Evolutionary conservation across 2,113 vertebrate genomes (phyloP).

Genomic region (Syrrhaptes paradoxus): DNA sequence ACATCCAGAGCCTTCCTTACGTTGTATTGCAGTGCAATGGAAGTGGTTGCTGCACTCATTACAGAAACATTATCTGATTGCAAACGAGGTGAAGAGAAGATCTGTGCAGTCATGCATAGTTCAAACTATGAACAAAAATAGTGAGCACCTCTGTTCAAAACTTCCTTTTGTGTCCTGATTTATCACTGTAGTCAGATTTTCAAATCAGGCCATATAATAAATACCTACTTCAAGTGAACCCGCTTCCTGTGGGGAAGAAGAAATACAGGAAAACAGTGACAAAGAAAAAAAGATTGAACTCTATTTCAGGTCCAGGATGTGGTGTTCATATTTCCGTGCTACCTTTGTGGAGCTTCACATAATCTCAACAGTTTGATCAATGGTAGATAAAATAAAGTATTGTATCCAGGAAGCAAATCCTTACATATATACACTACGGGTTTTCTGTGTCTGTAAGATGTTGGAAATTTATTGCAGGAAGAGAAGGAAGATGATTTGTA

Average conservation of each 20-base stretch:
- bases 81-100: not conserved
- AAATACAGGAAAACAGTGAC: not conserved
- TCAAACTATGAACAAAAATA: not conserved
- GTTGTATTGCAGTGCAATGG: not conserved
- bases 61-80: not conserved
- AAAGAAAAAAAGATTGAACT: not conserved
- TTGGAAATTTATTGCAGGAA: slow-evolving; percentile 9
- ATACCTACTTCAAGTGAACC: slow-evolving; percentile 14
- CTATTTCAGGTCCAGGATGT: slow-evolving; percentile 11
- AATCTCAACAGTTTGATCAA: not conserved
- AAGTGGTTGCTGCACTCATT: not conserved
- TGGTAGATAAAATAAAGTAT: not conserved
- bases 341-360: not conserved
- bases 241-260: slow-evolving; percentile 14
- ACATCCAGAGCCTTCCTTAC: not conserved
- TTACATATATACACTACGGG: not conserved
- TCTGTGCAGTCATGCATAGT: not conserved
- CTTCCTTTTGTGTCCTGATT: slow-evolving; percentile 8
- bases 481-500: not conserved
- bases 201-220: not conserved
- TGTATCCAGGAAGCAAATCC: not conserved
- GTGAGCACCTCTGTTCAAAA: slow-evolving; percentile 13
- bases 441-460: not conserved
- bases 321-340: not conserved
- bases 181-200: not conserved